Evolutionary conservation across 2,113 vertebrate genomes (phyloP), one percentile per base, ranked within the genome.

Genomic region (Cololabis saira): DNA sequence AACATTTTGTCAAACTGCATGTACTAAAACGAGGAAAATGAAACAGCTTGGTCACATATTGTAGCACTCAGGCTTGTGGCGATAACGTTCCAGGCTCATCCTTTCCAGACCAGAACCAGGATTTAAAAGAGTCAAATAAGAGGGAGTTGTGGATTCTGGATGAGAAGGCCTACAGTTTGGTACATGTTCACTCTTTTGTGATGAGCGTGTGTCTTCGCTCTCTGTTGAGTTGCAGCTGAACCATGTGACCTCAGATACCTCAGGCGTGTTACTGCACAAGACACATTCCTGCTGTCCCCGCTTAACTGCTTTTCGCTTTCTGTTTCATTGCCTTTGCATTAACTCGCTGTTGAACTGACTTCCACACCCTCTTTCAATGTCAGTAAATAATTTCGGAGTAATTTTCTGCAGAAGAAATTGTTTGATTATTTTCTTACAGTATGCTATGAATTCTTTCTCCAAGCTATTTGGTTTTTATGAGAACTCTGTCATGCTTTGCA

Each of bases 321-420:
- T 66, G 12, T 45, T 67, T 61, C 65, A 67, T 60, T 53, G 61
- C 57, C 27, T 61, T 18, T 42, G 40, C 67, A 66, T 65, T 66
- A 68, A 54, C 59, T 61, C 5, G 16, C 14, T 54, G 64, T 51
- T 13, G 15, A 53, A 45, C 42, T 17, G 42, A 30, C 56, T 57
- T 53, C 73, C 62, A 51, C 74, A 3, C 64, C 67, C 48, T 21
- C 42, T 33, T 44, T 12, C 13, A 0, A 4, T 33, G 61, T 24
- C 65, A 49, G 27, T 74, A 80, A 80, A 76, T 82, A 55, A 71
- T 53, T 43, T 64, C 71, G n/a, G 57, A 71, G 27, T 78, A 72
- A 80, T 77, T 60, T 74, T 60, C 78, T 5, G 12, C 51, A 27
- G 24, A 17, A 57, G 18, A 63, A 61, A 66, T 76, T 4, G 45